These are phyloP conservation scores for Caenorhabditis sinica DNA, from an alignment of 2,888 invertebrate genomes.

Conservation along the genomic window DNA sequence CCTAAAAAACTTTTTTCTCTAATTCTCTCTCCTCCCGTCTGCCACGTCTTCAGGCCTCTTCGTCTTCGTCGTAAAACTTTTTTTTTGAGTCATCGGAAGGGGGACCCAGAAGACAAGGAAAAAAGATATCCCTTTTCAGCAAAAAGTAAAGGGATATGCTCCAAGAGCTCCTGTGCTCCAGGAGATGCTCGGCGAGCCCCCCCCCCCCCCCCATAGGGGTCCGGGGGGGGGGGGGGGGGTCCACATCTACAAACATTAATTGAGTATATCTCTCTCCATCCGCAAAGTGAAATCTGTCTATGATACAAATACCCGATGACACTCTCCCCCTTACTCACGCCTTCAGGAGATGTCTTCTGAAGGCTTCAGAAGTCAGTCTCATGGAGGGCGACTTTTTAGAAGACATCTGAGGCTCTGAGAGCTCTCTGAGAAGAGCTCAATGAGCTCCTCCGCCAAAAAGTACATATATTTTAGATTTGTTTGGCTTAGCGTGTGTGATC, in stretches of 20 bases:
- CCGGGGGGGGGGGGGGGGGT: conserved; percentile 8
- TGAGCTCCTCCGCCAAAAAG: no score
- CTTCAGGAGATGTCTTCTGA: no score
- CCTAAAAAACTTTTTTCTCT: background rate
- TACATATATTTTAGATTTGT: no score
- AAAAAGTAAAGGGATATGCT: background rate
- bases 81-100: conserved; percentile 48
- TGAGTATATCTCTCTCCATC: conserved; percentile 29
- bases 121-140: conserved; percentile 54
- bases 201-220: no score
- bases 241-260: conserved; percentile 45
- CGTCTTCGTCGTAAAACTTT: conserved; percentile 41
- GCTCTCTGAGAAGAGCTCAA: no score
- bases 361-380: no score
- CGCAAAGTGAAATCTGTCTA: conserved; percentile 45
- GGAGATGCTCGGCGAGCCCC: no score
- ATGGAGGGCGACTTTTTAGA: no score
- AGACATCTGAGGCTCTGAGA: no score
- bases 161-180: background rate
- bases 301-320: conserved; percentile 57
- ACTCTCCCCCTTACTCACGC: conserved; percentile 15
- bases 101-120: background rate
- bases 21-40: background rate
- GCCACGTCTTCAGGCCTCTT: background rate
- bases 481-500: no score